Conservation (phyloP, 2,113 vertebrate genomes). For the Brienomyrus longianalis region DNA sequence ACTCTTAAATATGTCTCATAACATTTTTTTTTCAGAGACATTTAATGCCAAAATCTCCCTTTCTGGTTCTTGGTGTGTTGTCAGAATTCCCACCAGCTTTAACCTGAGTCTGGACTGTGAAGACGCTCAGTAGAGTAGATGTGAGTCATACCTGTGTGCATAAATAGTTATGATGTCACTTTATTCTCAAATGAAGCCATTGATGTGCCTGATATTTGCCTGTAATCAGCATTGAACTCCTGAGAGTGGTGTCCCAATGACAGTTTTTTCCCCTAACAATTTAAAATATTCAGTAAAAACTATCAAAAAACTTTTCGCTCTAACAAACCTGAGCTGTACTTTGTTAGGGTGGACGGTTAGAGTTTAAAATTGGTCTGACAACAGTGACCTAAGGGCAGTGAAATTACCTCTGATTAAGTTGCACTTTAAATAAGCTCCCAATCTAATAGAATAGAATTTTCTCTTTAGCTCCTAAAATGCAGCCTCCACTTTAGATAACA, state of each 20-base stretch:
- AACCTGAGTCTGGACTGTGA: neutral
- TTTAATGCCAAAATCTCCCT: neutral
- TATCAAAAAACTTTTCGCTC: neutral
- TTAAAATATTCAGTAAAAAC: neutral
- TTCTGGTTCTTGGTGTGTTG: neutral
- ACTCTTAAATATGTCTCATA: neutral
- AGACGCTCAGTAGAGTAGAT: neutral
- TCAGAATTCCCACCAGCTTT: neutral
- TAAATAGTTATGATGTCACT: neutral
- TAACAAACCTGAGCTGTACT: neutral
- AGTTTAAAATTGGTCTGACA: neutral
- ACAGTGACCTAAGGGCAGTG: neutral
- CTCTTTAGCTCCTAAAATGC: neutral
- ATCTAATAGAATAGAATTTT: neutral
- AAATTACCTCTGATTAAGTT: neutral
- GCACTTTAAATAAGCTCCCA: conserved; percentile 6
- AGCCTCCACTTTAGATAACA: neutral
- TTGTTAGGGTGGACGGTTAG: neutral
- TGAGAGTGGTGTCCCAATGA: neutral
- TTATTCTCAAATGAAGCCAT: neutral
- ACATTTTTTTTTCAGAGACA: neutral
- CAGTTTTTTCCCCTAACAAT: neutral
- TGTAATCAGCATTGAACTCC: neutral
- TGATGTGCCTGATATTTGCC: neutral
- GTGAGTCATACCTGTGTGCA: neutral